phyloP scores from a whole-genome alignment of 2,888 invertebrate genomes.

The Holacanthella duospinosa region DNA sequence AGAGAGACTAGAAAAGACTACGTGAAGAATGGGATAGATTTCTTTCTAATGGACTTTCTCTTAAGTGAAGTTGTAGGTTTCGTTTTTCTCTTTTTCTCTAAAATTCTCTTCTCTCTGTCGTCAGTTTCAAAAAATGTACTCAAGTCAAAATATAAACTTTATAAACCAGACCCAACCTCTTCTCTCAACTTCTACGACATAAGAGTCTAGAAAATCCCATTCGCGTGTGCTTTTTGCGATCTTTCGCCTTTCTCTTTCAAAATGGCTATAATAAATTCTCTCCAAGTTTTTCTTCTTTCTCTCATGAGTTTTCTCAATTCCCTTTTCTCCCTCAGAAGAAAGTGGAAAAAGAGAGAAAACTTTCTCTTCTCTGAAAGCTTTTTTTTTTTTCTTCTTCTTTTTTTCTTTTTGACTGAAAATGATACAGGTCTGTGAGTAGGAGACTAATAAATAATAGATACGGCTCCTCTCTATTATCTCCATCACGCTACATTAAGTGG shows the following conservation, averaged over 20 bases:
- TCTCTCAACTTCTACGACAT: conserved; percentile 1
- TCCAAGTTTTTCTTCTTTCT: conserved; percentile 4
- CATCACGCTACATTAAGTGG: conserved; percentile 36
- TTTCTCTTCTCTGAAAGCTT: conserved; percentile 12
- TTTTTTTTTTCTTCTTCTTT: conserved; percentile 11
- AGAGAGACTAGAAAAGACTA: conserved; percentile 7
- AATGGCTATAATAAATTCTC: conserved; percentile 26
- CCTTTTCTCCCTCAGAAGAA: neutral
- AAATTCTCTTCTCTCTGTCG: conserved; percentile 21
- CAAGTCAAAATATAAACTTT: neutral
- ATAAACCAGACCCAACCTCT: conserved; percentile 19
- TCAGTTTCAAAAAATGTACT: neutral
- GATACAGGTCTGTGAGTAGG: too few relatives aligned
- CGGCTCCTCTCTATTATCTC: conserved; percentile 29
- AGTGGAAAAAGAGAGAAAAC: conserved; percentile 5
- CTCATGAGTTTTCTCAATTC: conserved; percentile 4
- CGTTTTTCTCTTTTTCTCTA: conserved; percentile 14
- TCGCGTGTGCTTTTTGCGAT: conserved; percentile 23
- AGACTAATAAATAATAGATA: conserved; percentile 37
- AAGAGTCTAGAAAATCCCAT: conserved; percentile 10
- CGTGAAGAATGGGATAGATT: conserved; percentile 36
- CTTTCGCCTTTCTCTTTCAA: conserved; percentile 17
- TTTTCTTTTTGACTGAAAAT: conserved; percentile 16
- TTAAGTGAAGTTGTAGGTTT: conserved; percentile 31
- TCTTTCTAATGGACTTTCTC: conserved; percentile 37